Percentiles rank a stretch among this genome's conserved stretches.
Conservation (phyloP, 1,140 invertebrate genomes). For the Agrilus planipennis region DNA sequence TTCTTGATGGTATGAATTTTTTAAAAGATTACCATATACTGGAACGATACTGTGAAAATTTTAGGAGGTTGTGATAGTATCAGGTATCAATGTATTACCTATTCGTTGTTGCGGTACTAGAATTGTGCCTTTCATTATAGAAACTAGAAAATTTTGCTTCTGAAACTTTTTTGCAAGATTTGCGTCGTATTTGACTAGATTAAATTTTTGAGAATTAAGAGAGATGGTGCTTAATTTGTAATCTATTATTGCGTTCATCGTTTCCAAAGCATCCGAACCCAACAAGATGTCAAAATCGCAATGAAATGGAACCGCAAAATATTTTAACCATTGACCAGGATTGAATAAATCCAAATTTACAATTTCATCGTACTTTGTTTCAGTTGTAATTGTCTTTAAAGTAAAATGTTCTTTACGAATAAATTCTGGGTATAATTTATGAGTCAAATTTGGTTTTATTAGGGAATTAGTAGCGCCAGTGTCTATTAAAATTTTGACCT, state of each 20-base stretch:
- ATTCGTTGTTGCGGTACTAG: too few species aligned
- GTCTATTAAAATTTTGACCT: constrained; percentile 6
- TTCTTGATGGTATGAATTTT: too few species aligned
- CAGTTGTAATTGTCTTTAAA: neutral
- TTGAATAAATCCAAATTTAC: neutral
- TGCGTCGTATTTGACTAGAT: neutral
- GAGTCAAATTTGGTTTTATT: constrained; percentile 2
- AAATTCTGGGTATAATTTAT: constrained; percentile 2
- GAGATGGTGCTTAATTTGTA: neutral
- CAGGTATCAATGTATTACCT: neutral
- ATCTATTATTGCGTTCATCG: constrained; percentile 1
- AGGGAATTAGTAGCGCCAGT: constrained; percentile 1
- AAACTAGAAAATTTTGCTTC: neutral
- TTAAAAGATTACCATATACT: too few species aligned
- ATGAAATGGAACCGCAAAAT: neutral
- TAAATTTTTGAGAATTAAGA: neutral
- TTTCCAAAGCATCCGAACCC: neutral
- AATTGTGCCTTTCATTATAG: too few species aligned
- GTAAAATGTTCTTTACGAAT: constrained; percentile 1
- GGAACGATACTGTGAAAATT: neutral
- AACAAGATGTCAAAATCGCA: neutral
- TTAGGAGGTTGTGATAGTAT: neutral
- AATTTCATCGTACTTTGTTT: neutral
- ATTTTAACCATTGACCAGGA: neutral
- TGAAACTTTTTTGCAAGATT: constrained; percentile 1